phyloP scores from a whole-genome alignment of 1,140 invertebrate species.

The Medauroidea extradentata region DNA sequence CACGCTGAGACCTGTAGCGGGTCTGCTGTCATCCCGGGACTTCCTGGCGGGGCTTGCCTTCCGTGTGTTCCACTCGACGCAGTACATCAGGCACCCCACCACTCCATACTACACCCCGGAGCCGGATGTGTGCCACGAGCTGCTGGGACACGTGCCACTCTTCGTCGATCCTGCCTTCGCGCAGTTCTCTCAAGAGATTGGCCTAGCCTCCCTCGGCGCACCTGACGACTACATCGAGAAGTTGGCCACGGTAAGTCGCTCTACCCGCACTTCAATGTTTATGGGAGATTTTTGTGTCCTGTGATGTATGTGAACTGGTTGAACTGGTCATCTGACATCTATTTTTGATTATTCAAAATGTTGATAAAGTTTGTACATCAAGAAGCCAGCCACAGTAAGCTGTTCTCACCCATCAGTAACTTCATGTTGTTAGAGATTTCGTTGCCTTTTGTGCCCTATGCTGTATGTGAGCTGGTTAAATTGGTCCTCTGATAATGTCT shows the following conservation, averaged over 20 bases:
- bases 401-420: too few species aligned
- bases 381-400: too few species aligned
- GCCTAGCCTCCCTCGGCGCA: conserved; percentile 89
- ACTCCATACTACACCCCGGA: conserved; percentile 96
- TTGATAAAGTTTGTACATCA: too few species aligned
- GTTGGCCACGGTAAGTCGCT: conserved; percentile 79
- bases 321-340: too few species aligned
- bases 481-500: too few species aligned
- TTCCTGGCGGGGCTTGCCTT: conserved; percentile 97
- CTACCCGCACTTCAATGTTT: too few species aligned
- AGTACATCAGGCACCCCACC: conserved; percentile 95
- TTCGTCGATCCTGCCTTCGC: conserved; percentile 97
- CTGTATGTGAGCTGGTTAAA: too few species aligned
- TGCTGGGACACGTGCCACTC: conserved; percentile 93
- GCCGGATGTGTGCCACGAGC: conserved; percentile 94
- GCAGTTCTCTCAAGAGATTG: conserved; percentile 98
- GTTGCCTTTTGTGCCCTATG: too few species aligned
- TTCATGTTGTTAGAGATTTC: too few species aligned
- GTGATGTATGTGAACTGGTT: too few species aligned
- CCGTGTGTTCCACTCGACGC: conserved; percentile 97
- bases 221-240: conserved; percentile 97
- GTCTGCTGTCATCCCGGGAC: conserved; percentile 93
- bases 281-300: too few species aligned
- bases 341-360: too few species aligned
- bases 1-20: conserved; percentile 92